Evolutionary conservation across 1,140 invertebrate genomes (phyloP), one percentile per base, ranked within the genome.

Genomic region (Ceratitis capitata): DNA sequence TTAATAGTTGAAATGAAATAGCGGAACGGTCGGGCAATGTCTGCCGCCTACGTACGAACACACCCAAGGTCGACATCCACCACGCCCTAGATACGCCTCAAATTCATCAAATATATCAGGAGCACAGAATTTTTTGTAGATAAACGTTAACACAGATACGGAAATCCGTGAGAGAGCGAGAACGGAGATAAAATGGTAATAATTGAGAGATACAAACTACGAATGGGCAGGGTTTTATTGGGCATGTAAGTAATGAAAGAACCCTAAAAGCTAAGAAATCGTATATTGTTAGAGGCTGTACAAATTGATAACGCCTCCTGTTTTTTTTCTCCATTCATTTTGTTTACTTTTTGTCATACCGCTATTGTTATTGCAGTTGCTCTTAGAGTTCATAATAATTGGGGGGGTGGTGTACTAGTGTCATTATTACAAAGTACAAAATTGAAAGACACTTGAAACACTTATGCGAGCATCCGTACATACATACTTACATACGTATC

Each of bases 81-180:
- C 88, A 89, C 88, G 88, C 88, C 87, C 88, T 88, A 89, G 88
- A 89, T 89, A 89, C 88, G 88, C 88, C 88, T 89, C 88, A 89
- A 89, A 89, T 87, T 89, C 87, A 89, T 87, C 88, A 85, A 84
- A 84, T 19, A 23, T 86, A 89, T 58, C 87, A 89, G 88, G 88
- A 86, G 87, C 69, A 4, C 88, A 85, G 35, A 39, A 58, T 45
- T 61, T 61, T 84, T 2, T 26, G 83, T 56, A 84, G 35, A 45
- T 42, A 32, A n/a, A 19, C 23, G 83, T 56, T 26, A 47, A 58
- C 35, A 56, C 53, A 32, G 69, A 9, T 19, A 78, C n/a, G 39
- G 69, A 78, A 32, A 78, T 78, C 32, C 69, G 82, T 26, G 74
- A 51, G 82, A 83, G 82, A 83, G 82, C 26, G 82, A 83, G 82